Conservation (phyloP, 2,888 invertebrate species). For the Conops quadrifasciatus region DNA sequence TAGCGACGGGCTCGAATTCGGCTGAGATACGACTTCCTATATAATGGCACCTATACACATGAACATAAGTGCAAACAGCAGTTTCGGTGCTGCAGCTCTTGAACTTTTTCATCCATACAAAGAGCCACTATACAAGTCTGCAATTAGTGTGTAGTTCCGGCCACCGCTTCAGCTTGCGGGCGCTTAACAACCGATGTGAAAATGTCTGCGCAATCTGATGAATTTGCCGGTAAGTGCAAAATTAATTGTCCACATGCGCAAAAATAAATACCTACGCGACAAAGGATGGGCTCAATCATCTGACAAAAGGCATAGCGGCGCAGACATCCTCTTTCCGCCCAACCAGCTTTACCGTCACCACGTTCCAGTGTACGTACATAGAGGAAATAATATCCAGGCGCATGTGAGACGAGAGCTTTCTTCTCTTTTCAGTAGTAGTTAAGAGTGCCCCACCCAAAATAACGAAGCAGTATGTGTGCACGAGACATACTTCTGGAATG, state of each 20-base stretch:
- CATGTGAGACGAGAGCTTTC: conserved; percentile 2
- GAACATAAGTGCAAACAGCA: too few species aligned
- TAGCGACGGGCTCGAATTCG: not conserved
- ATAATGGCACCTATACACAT: too few species aligned
- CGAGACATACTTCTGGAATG: conserved; percentile 38
- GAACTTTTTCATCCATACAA: too few species aligned
- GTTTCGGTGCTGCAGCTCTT: too few species aligned
- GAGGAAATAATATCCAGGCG: conserved; percentile 12
- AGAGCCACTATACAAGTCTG: too few species aligned
- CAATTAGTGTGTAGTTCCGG: too few species aligned
- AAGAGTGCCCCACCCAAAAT: conserved; percentile 59
- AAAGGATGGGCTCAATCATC: conserved; percentile 14
- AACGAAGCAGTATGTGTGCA: conserved; percentile 26
- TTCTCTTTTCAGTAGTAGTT: conserved; percentile 46
- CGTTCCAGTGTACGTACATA: not conserved
- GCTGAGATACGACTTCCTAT: not conserved
- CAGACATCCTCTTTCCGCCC: not conserved
- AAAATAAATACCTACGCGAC: not conserved
- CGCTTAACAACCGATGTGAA: too few species aligned
- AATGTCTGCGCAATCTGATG: conserved; percentile 31
- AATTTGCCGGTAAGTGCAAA: conserved; percentile 44
- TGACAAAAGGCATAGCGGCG: not conserved
- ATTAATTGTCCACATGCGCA: conserved; percentile 23
- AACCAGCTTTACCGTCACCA: not conserved
- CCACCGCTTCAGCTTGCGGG: too few species aligned